phyloP scores from a whole-genome alignment of 2,797 vertebrate species.

The Leptodactylus fallax region DNA sequence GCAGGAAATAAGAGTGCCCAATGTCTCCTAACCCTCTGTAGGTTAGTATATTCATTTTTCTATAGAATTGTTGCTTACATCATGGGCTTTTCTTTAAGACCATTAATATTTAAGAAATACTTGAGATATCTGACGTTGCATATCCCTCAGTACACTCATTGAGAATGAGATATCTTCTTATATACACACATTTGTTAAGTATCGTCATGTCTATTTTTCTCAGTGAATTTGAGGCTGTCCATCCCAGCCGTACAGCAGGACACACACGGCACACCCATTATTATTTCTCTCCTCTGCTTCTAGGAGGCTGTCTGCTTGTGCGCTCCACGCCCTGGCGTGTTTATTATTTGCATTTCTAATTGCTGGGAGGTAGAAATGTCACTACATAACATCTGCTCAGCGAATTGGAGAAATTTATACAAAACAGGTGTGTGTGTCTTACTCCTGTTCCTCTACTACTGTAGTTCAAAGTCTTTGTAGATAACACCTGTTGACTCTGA shows the following conservation, averaged over 20 bases:
- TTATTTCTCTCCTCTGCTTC: constrained; percentile 22
- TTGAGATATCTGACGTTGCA: neutral
- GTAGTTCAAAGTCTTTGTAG: constrained; percentile 34
- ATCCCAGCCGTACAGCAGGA: neutral
- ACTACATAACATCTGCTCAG: constrained; percentile 61
- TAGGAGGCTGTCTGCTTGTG: constrained; percentile 15
- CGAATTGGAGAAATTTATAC: constrained; percentile 4
- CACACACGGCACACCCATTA: constrained; percentile 15
- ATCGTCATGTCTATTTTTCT: neutral
- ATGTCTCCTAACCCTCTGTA: no score
- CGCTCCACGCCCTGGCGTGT: constrained; percentile 19
- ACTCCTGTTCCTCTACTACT: neutral
- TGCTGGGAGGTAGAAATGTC: constrained; percentile 36
- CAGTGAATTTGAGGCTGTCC: neutral
- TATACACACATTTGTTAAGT: neutral
- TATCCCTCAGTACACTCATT: neutral
- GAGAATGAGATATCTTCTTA: neutral
- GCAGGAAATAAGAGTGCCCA: neutral
- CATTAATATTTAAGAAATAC: neutral
- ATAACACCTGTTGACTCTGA: constrained; percentile 52
- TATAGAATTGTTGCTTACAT: neutral
- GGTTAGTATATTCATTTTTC: neutral
- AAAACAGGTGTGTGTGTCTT: constrained; percentile 49
- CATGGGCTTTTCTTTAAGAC: neutral
- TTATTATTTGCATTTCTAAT: constrained; percentile 56